Conservation (phyloP, 2,113 vertebrate genomes). For the Rhinichthys klamathensis region DNA sequence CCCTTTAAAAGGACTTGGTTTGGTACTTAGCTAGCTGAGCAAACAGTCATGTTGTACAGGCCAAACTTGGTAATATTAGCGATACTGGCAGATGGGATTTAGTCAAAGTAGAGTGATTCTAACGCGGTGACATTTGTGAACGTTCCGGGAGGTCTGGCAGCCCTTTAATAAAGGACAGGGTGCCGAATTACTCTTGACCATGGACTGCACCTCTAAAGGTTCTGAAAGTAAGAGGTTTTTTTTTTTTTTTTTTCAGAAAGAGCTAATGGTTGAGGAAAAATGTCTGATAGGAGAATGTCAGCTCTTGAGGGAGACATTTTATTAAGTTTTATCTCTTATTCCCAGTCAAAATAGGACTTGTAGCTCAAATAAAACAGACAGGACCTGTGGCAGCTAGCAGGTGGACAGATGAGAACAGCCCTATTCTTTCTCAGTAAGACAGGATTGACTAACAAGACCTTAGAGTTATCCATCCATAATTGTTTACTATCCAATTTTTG, state of each 20-base stretch:
- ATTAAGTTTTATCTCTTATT: slow-evolving; percentile 37
- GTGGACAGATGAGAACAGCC: neutral
- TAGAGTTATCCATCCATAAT: neutral
- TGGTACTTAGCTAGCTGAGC: neutral
- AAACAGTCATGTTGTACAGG: neutral
- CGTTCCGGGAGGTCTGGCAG: neutral
- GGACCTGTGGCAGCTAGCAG: neutral
- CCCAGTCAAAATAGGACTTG: neutral
- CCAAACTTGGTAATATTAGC: slow-evolving; percentile 8
- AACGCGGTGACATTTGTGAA: slow-evolving; percentile 29
- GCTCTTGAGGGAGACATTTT: slow-evolving; percentile 36
- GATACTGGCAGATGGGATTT: slow-evolving; percentile 15
- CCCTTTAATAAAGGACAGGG: slow-evolving; percentile 34
- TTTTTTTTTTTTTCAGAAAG: neutral
- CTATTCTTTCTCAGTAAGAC: neutral
- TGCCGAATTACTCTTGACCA: slow-evolving; percentile 26
- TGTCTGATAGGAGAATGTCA: slow-evolving; percentile 35
- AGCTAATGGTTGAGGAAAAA: slow-evolving; percentile 27
- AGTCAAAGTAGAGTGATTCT: slow-evolving; percentile 15
- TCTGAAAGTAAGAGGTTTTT: slow-evolving; percentile 4
- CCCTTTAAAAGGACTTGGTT: neutral
- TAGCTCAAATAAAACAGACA: neutral
- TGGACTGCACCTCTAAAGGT: slow-evolving; percentile 24
- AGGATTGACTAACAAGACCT: neutral
- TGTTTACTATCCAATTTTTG: neutral